A percentile compares a stretch with the other conserved stretches of the same genome.
Evolutionary conservation across 2,888 invertebrate species (phyloP).

Genomic region (Clivina fossor): DNA sequence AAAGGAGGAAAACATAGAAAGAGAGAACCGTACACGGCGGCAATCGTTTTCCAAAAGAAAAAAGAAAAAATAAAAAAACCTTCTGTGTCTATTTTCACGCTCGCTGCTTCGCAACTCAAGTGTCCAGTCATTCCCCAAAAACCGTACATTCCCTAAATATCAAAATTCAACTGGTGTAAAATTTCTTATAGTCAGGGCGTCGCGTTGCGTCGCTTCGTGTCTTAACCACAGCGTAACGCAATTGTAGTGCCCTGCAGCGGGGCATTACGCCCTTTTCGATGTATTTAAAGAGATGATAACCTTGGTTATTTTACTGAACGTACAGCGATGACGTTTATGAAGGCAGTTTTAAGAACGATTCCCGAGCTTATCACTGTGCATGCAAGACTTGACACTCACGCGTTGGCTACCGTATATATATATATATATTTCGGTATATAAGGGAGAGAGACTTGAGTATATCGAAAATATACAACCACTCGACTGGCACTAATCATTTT

Average conservation of each 20-base stretch:
- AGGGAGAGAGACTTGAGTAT: too few relatives aligned
- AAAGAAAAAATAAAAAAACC: too few relatives aligned
- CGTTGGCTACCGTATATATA: too few relatives aligned
- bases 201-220: too few relatives aligned
- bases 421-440: too few relatives aligned
- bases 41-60: too few relatives aligned
- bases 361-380: constrained; percentile 27
- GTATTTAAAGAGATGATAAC: constrained; percentile 40
- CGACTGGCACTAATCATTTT: too few relatives aligned
- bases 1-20: too few relatives aligned
- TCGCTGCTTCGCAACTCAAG: constrained; percentile 43
- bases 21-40: too few relatives aligned
- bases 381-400: constrained; percentile 32
- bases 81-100: constrained; percentile 48
- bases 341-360: constrained; percentile 14
- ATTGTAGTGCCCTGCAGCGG: neutral
- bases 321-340: constrained; percentile 20
- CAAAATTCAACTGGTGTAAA: constrained; percentile 53
- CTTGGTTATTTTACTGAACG: constrained; percentile 30
- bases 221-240: constrained; percentile 28
- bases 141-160: constrained; percentile 54
- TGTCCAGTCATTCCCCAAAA: constrained; percentile 50
- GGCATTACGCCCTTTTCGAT: constrained; percentile 23
- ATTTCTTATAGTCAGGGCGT: constrained; percentile 44
- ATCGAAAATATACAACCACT: too few relatives aligned